Percentiles rank a stretch among this genome's conserved stretches.
Evolutionary conservation across 2,113 vertebrate species (phyloP).

Genomic region (Paradoxurus hermaphroditus): DNA sequence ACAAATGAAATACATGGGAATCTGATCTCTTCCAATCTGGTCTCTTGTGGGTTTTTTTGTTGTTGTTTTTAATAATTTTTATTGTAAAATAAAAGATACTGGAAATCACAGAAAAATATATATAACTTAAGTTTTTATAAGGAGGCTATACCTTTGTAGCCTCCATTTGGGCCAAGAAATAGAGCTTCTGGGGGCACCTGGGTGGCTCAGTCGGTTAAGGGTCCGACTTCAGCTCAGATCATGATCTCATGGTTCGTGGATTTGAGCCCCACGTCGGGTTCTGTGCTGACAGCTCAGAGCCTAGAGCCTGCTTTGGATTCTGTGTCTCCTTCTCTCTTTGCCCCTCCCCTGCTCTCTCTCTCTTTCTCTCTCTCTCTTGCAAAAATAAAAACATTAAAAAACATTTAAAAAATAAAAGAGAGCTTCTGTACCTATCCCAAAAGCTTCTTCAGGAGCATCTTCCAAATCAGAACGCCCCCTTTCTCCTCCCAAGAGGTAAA

Average conservation of each 20-base stretch:
- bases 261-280: no score
- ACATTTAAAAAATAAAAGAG: background rate
- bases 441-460: background rate
- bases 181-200: background rate
- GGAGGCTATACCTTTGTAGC: background rate
- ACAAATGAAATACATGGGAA: conserved; percentile 9
- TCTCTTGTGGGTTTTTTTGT: background rate
- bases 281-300: no score
- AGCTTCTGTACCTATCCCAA: background rate
- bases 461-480: background rate
- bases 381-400: no score
- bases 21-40: background rate
- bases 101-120: background rate
- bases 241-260: no score
- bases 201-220: no score
- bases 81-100: conserved; percentile 3
- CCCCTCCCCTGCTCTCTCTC: no score
- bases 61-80: background rate
- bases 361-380: no score
- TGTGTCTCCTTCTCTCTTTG: no score
- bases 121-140: background rate
- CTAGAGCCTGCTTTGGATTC: no score
- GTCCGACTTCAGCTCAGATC: no score
- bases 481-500: background rate
- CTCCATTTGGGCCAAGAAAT: background rate